Conservation (phyloP, 2,888 invertebrate genomes). For the Hirudinaria manillensis region DNA sequence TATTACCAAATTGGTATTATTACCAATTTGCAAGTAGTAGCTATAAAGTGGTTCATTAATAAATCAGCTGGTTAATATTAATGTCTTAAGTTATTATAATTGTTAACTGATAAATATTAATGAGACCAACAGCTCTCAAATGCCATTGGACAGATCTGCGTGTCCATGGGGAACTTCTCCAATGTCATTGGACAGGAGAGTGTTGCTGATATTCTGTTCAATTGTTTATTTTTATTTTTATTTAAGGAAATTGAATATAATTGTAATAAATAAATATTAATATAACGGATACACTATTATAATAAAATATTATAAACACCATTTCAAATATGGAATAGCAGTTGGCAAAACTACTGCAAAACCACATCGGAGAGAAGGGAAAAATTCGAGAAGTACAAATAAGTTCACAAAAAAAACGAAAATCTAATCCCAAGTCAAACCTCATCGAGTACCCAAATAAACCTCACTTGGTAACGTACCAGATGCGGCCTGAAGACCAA, state of each 20-base stretch:
- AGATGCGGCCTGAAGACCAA: background rate
- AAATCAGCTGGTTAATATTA: too few relatives aligned
- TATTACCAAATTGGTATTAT: too few relatives aligned
- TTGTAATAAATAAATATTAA: background rate
- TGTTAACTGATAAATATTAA: too few relatives aligned
- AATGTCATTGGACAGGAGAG: constrained; percentile 47
- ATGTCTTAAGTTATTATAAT: too few relatives aligned
- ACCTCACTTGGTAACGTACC: constrained; percentile 34
- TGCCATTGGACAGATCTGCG: constrained; percentile 44
- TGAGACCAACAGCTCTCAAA: constrained; percentile 43
- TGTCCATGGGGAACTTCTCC: constrained; percentile 49
- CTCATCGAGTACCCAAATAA: background rate
- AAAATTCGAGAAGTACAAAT: too few relatives aligned
- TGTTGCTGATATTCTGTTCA: constrained; percentile 34
- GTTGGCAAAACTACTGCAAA: too few relatives aligned
- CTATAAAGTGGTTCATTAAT: too few relatives aligned
- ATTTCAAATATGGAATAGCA: too few relatives aligned
- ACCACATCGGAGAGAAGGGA: too few relatives aligned
- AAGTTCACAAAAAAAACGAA: background rate
- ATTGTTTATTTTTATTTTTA: background rate
- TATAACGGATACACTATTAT: too few relatives aligned
- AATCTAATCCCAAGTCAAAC: background rate
- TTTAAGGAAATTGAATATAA: background rate
- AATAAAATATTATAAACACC: too few relatives aligned
- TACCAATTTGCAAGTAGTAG: too few relatives aligned